Base-by-base conservation (phyloP, 2,797 vertebrate genomes). In the Xerus rutilus region DNA sequence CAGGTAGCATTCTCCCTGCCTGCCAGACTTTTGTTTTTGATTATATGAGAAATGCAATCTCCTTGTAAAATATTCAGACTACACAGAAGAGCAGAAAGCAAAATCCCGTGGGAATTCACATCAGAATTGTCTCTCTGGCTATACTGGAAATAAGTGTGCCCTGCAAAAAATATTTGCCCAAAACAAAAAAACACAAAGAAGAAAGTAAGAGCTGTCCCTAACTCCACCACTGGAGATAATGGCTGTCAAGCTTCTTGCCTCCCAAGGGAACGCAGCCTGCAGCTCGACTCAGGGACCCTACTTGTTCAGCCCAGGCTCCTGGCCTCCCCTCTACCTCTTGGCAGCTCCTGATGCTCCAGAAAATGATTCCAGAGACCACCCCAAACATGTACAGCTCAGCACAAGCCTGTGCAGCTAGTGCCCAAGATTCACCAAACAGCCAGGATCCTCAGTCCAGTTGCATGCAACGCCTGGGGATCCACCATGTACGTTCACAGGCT, bases 61-160 rank as follows among this genome's bases (percentile, higher is more conserved):
- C 35, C 77, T 81, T 74, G 76, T 9, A 95, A 90, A 95, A 89
- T 64, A 93, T 18, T 91, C 62, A 93, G 64, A 92, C 91, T 64
- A 35, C 45, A 89, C 15, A 64, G 52, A 76, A 54, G 25, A 28
- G 6, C 78, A 67, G 43, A 81, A 79, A 74, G 20, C 20, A 77
- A 94, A 91, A 70, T 28, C 91, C 76, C 59, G 10, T 2, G 79
- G 89, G 73, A 85, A 84, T 74, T 32, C 39, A n/a, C 64, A 47
- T 7, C 0, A 3, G 23, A 32, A 78, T 6, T 47, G 45, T 59
- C 83, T 95, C 81, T 89, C 94, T 28, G n/a, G 82, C 74, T 47
- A 84, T 54, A 57, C 0, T 91, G 72, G 79, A 96, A 95, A 77
- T 74, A 89, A 65, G 54, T 47, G 43, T 74, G 23, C 54, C 54